Percentiles rank a stretch among this genome's conserved stretches.
phyloP scores from a whole-genome alignment of 2,888 invertebrate genomes.

The Drosophila buzzatii region DNA sequence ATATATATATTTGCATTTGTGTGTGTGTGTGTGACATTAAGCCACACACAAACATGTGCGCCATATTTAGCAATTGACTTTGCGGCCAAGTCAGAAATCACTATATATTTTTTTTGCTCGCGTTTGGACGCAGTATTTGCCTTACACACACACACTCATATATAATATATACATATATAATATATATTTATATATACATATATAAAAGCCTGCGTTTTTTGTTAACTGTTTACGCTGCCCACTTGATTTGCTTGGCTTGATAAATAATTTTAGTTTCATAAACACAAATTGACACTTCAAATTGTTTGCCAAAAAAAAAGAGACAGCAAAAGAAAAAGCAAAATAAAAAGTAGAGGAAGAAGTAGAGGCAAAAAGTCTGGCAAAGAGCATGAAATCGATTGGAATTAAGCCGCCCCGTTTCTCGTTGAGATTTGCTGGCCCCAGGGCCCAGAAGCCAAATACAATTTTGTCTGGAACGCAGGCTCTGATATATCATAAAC shows the following conservation, averaged over 20 bases:
- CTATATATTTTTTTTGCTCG: constrained; percentile 45
- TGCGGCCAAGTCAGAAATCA: constrained; percentile 67
- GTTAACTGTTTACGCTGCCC: constrained; percentile 73
- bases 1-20: constrained; percentile 10
- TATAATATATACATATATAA: constrained; percentile 15
- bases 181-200: constrained; percentile 1
- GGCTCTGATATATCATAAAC: constrained; percentile 54
- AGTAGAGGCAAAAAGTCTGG: constrained; percentile 15
- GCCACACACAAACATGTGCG: constrained; percentile 72
- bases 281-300: constrained; percentile 78
- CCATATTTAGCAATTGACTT: constrained; percentile 83
- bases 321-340: constrained; percentile 13
- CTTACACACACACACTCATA: constrained; percentile 4
- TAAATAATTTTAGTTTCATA: constrained; percentile 76
- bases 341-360: constrained; percentile 22
- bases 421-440: constrained; percentile 45
- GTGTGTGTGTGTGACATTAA: constrained; percentile 68
- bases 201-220: constrained; percentile 11
- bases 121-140: constrained; percentile 45
- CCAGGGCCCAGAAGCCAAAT: constrained; percentile 18
- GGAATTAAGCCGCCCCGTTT: constrained; percentile 59
- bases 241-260: constrained; percentile 64
- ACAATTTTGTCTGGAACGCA: constrained; percentile 24
- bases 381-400: constrained; percentile 64
- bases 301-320: constrained; percentile 68